Percentiles rank a stretch among this genome's conserved stretches.
phyloP scores from a whole-genome alignment of 2,797 vertebrate genomes.

The Holocentrus rufus region DNA sequence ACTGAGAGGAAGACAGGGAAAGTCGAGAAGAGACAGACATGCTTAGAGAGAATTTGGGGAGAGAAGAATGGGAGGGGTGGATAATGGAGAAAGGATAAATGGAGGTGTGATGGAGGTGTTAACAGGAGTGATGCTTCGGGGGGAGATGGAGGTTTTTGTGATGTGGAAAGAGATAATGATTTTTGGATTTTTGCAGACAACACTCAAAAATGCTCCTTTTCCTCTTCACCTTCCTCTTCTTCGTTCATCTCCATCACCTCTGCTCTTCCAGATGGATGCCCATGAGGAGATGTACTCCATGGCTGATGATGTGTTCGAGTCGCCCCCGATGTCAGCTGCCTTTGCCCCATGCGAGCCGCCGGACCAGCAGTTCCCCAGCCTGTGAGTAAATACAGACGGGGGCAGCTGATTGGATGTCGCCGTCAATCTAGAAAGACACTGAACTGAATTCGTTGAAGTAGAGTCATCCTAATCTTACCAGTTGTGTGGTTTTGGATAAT shows the following conservation, averaged over 20 bases:
- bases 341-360: conserved; percentile 73
- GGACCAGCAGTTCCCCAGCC: conserved; percentile 69
- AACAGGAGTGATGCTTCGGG: too few relatives aligned
- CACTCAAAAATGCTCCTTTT: neutral
- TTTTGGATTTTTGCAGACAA: neutral
- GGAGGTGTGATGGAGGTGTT: too few relatives aligned
- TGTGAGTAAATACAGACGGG: conserved; percentile 80
- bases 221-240: neutral
- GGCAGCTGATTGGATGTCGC: neutral
- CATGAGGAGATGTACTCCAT: conserved; percentile 91
- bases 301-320: conserved; percentile 96
- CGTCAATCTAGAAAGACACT: neutral
- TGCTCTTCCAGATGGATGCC: conserved; percentile 80
- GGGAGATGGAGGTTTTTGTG: too few relatives aligned
- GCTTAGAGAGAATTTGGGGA: too few relatives aligned
- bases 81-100: too few relatives aligned
- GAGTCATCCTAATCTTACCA: too few relatives aligned
- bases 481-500: too few relatives aligned
- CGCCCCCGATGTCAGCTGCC: conserved; percentile 89
- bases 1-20: too few relatives aligned
- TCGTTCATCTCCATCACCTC: conserved; percentile 8
- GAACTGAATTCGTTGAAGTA: too few relatives aligned
- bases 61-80: too few relatives aligned
- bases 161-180: neutral
- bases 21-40: too few relatives aligned